phyloP scores from a whole-genome alignment of 1,140 invertebrate genomes.

The Drosophila prosaltans region DNA sequence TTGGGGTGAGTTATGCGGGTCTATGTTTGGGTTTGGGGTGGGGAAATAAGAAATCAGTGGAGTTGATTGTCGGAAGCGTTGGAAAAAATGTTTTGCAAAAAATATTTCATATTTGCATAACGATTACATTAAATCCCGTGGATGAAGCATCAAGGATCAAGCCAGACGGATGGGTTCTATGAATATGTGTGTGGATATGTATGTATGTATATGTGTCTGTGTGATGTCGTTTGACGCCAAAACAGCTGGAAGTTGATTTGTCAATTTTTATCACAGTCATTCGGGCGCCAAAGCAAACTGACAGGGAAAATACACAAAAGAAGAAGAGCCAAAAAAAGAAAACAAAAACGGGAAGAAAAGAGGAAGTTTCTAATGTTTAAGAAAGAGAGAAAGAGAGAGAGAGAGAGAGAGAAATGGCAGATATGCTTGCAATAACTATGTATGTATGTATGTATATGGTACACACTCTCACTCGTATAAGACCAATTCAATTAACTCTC shows the following conservation, averaged over 20 bases:
- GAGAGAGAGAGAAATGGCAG: too few relatives aligned
- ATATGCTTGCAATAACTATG: too few relatives aligned
- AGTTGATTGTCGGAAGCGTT: constrained; percentile 23
- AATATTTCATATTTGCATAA: constrained; percentile 55
- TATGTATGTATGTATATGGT: not conserved
- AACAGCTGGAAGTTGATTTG: constrained; percentile 62
- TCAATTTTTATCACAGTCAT: constrained; percentile 57
- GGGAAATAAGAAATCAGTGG: constrained; percentile 18
- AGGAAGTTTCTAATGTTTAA: not conserved
- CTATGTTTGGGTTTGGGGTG: not conserved
- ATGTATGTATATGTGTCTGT: constrained; percentile 2
- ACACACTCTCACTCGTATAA: not conserved
- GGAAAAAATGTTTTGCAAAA: constrained; percentile 13
- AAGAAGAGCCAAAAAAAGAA: constrained; percentile 7
- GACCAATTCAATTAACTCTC: constrained; percentile 5
- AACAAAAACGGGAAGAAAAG: not conserved
- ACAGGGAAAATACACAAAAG: constrained; percentile 44
- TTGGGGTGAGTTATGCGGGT: constrained; percentile 1
- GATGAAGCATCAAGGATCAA: constrained; percentile 29
- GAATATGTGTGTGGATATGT: constrained; percentile 11
- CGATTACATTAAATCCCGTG: constrained; percentile 43
- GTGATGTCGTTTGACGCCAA: constrained; percentile 52
- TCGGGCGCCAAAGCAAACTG: constrained; percentile 43
- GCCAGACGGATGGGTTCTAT: not conserved
- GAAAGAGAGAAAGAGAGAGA: too few relatives aligned